A percentile compares a stretch with the other conserved stretches of the same genome.
Evolutionary conservation across 2,888 invertebrate species (phyloP).

Genomic region (Parascotia fuliginaria): DNA sequence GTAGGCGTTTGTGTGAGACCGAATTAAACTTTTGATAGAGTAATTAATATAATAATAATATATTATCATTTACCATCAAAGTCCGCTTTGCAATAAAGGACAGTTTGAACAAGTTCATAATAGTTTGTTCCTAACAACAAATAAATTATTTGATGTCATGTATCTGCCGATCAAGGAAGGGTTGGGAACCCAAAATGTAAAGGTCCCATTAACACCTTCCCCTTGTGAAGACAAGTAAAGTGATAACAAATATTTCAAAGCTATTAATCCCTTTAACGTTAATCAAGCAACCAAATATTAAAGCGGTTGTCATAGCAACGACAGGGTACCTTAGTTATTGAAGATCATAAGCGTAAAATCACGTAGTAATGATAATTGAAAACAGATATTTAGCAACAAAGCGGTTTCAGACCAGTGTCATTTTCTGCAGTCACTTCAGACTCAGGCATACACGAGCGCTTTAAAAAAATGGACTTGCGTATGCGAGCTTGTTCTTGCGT

Average conservation of each 20-base stretch:
- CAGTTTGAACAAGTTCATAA: too few species aligned
- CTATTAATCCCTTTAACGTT: constrained; percentile 7
- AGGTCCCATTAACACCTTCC: constrained; percentile 3
- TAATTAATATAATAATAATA: too few species aligned
- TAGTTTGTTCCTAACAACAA: neutral
- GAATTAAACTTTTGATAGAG: too few species aligned
- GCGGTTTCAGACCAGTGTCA: too few species aligned
- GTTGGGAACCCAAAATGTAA: neutral
- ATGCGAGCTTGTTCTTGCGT: too few species aligned
- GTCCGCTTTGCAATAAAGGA: too few species aligned
- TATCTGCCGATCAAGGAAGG: constrained; percentile 4
- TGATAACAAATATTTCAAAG: neutral
- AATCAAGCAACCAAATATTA: constrained; percentile 6
- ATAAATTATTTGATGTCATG: constrained; percentile 4
- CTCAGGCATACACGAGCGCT: too few species aligned
- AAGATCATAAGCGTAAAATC: constrained; percentile 7
- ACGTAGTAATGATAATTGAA: constrained; percentile 6
- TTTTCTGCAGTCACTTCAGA: too few species aligned
- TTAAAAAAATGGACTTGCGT: too few species aligned
- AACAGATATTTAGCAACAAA: constrained; percentile 1
- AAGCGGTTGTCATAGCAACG: constrained; percentile 5
- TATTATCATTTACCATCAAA: too few species aligned
- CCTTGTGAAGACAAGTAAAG: neutral
- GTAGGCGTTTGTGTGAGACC: too few species aligned
- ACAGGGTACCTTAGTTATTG: neutral